A percentile compares a stretch with the other conserved stretches of the same genome.
Evolutionary conservation across 2,888 invertebrate genomes (phyloP).

Genomic region (Trachelus iudaicus): DNA sequence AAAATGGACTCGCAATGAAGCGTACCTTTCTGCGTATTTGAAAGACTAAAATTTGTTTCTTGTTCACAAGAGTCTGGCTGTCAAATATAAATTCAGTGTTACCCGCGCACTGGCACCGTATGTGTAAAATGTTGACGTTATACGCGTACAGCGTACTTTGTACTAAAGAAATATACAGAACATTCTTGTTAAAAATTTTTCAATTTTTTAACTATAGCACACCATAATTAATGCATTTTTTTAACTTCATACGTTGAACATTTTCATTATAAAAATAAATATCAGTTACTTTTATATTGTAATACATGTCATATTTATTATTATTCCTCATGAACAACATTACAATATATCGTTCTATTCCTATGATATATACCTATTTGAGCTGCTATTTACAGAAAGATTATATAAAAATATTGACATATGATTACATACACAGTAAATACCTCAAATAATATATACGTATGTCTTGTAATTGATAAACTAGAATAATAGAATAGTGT

Average conservation of each 20-base stretch:
- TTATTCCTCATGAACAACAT: slow-evolving; percentile 33
- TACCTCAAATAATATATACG: slow-evolving; percentile 35
- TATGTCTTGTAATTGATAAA: slow-evolving; percentile 18
- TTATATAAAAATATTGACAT: slow-evolving; percentile 54
- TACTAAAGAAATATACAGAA: neutral
- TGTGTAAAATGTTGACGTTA: neutral
- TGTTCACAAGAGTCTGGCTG: neutral
- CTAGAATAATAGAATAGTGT: slow-evolving; percentile 21
- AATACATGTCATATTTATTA: slow-evolving; percentile 20
- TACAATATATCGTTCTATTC: slow-evolving; percentile 36
- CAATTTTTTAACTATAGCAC: neutral
- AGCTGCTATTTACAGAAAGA: slow-evolving; percentile 48
- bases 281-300: neutral
- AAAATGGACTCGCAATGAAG: slow-evolving; percentile 50
- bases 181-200: neutral
- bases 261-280: neutral
- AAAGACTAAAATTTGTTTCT: slow-evolving; percentile 35
- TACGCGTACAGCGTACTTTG: neutral
- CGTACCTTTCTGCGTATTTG: slow-evolving; percentile 50
- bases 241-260: neutral
- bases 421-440: slow-evolving; percentile 32
- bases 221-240: neutral
- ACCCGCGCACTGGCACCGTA: neutral
- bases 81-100: neutral
- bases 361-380: slow-evolving; percentile 27